Evolutionary conservation across 2,113 vertebrate genomes (phyloP), one percentile per base, ranked within the genome.

Genomic region (Murina feae): DNA sequence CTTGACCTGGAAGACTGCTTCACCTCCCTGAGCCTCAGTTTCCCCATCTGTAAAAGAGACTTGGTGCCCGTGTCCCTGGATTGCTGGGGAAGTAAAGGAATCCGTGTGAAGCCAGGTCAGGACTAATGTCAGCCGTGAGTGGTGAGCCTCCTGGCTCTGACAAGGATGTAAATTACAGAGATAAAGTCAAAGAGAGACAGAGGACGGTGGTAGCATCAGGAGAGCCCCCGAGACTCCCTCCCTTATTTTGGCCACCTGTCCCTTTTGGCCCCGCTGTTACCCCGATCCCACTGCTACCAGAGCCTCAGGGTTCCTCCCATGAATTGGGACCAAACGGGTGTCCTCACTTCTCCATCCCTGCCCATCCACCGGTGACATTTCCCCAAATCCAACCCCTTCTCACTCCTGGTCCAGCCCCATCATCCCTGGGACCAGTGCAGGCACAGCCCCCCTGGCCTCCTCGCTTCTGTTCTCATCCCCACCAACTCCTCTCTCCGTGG

Each of bases 71-170:
- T 2, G 10, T 25, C 47, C 32, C 51, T 2, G 74, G 9, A 37
- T 30, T 53, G 37, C 6, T 51, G 30, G 3, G 76, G 35, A 30
- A 32, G 71, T 35, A 4, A 17, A 32, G 23, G 68, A 37, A 32
- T 49, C 58, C 25, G 16, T 12, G 37, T 13, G 65, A 55, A 47
- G 53, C 53, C 5, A 9, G 68, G 75, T 55, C n/a, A 75, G 16
- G 37, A 44, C 65, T 23, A 1, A 11, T 1, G n/a, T 30, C 30
- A 30, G 0, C 4, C 2, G 0, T n/a, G 35, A 49, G 28, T 12
- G 28, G 44, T 32, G 2, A 49, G 49, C 16, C 11, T 76, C 20
- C 23, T 68, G 20, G n/a, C 51, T 39, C 42, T 16, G 42, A 72
- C 47, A 39, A 39, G 42, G 37, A 25, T 28, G 47, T 68, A 53